A percentile compares a stretch with the other conserved stretches of the same genome.
Evolutionary conservation across 2,797 vertebrate genomes (phyloP).

Genomic region (Anguilla marmorata): DNA sequence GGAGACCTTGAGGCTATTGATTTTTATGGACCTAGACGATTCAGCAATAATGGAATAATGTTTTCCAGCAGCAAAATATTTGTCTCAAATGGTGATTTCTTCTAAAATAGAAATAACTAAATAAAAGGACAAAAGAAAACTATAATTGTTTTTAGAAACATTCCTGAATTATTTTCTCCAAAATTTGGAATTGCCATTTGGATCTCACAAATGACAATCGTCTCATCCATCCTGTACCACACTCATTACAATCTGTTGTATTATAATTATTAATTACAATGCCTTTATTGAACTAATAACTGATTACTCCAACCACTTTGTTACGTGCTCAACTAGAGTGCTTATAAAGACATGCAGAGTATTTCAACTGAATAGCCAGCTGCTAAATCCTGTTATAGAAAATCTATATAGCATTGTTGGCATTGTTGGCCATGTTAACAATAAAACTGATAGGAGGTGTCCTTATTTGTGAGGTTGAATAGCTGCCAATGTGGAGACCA

Average conservation of each 20-base stretch:
- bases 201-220: background rate
- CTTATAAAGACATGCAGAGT: background rate
- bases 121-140: background rate
- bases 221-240: background rate
- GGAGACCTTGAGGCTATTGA: background rate
- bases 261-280: background rate
- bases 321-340: background rate
- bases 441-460: background rate
- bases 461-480: slow-evolving; percentile 8
- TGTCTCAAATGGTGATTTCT: background rate
- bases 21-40: background rate
- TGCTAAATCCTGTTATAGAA: background rate
- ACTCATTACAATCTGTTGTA: background rate
- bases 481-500: background rate
- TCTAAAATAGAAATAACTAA: background rate
- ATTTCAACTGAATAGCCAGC: background rate
- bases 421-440: background rate
- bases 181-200: background rate
- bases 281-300: background rate
- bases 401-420: background rate
- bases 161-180: background rate
- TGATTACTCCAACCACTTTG: background rate
- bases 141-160: background rate
- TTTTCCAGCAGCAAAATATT: background rate
- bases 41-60: background rate